Percentiles rank a stretch among this genome's conserved stretches.
These are phyloP conservation scores for Hippocampus kuda DNA, from an alignment of 2,797 vertebrate genomes.

Conservation along the genomic window DNA sequence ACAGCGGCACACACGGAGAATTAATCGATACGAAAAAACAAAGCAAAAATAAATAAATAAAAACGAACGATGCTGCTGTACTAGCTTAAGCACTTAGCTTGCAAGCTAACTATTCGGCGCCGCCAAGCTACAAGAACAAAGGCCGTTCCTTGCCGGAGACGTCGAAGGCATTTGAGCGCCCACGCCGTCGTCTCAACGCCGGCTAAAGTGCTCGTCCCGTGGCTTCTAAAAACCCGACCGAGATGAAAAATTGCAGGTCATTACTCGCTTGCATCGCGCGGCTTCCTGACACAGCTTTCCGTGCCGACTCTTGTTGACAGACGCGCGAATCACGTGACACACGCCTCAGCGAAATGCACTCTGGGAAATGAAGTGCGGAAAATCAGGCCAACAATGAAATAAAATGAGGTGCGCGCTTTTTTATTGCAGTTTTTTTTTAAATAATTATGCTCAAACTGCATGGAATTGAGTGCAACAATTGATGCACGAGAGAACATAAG, in stretches of 20 bases:
- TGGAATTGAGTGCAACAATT: slow-evolving; percentile 23
- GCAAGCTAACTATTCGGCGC: slow-evolving; percentile 25
- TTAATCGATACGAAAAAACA: neutral
- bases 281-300: slow-evolving; percentile 36
- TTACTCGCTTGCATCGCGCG: slow-evolving; percentile 34
- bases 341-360: slow-evolving; percentile 26
- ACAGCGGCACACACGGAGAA: neutral
- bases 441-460: slow-evolving; percentile 59
- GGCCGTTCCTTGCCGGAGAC: neutral
- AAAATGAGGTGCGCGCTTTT: neutral
- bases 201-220: neutral
- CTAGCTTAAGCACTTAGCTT: slow-evolving; percentile 24
- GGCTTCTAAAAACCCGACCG: neutral
- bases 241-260: slow-evolving; percentile 27
- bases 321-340: slow-evolving; percentile 43
- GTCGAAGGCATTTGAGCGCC: neutral
- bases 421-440: slow-evolving; percentile 64
- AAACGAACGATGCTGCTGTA: slow-evolving; percentile 14
- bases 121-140: neutral
- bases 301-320: slow-evolving; percentile 60
- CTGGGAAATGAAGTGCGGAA: slow-evolving; percentile 40
- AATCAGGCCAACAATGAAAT: neutral
- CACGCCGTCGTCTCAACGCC: no score
- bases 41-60: neutral
- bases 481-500: slow-evolving; percentile 34